phyloP scores from a whole-genome alignment of 2,888 invertebrate species.

The Eupithecia centaureata region DNA sequence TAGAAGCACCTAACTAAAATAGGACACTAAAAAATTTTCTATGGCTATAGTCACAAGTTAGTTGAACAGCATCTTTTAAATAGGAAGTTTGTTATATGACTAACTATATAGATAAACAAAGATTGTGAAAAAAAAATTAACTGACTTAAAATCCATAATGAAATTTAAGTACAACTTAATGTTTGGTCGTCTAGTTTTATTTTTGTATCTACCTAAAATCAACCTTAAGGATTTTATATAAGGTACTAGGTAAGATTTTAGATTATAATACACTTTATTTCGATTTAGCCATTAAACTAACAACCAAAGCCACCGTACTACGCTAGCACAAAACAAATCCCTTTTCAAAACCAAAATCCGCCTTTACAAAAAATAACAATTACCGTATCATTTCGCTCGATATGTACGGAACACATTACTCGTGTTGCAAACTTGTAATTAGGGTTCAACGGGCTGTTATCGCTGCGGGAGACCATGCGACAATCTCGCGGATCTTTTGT shows the following conservation, averaged over 20 bases:
- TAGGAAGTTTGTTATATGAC: too few species aligned
- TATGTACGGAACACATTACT: conserved; percentile 44
- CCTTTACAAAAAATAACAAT: conserved; percentile 33
- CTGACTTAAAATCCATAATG: not conserved
- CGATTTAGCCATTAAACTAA: not conserved
- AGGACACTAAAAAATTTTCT: not conserved
- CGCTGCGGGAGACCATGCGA: conserved; percentile 57
- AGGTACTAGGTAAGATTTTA: too few species aligned
- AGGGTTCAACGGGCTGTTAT: conserved; percentile 51
- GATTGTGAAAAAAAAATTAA: too few species aligned
- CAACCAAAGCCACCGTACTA: conserved; percentile 1
- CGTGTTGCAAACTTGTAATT: conserved; percentile 51
- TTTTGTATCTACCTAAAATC: not conserved
- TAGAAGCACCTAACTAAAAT: not conserved
- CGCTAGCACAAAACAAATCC: not conserved
- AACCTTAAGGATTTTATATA: too few species aligned
- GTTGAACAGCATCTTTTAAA: too few species aligned
- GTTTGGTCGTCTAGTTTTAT: not conserved
- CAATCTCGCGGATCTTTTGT: conserved; percentile 54
- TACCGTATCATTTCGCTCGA: conserved; percentile 37
- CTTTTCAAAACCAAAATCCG: conserved; percentile 27
- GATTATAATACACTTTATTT: too few species aligned
- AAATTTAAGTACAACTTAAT: not conserved
- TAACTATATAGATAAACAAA: too few species aligned
- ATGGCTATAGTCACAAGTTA: too few species aligned